Base-by-base conservation (phyloP, 2,888 invertebrate genomes). In the Epinotia ramella region DNA sequence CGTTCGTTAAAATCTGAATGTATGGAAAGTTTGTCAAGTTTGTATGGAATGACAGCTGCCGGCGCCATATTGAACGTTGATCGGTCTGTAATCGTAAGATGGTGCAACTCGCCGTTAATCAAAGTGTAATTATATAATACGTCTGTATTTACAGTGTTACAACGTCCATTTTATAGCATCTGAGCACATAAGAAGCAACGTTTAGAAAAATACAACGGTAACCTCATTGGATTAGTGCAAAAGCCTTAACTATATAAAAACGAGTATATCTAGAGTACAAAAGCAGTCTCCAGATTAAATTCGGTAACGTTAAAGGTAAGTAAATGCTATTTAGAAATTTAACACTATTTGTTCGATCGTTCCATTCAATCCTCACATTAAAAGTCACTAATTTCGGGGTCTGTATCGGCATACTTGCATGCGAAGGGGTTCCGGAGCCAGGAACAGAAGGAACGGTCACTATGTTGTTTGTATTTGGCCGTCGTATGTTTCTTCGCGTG, bases 381-480 rank as follows among this genome's bases (percentile, higher is more conserved):
- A 85, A 96, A 96, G 86, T 96, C 96, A 89, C 96, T 96, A 80
- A 96, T 95, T 92, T 96, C 96, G 77, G 96, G 96, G 86, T 96
- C 96, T 78, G 96, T 96, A 85, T 97, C 96, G 78, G 96, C 96
- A 88, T 97, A 96, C 88, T 97, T 96, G 93, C 97, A 97, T 60
- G 97, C 96, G 84, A 97, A 97, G 13, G 97, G 97, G 88, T 96
- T 97, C 83, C 96, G 91, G 78, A 97, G 93, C 97, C 97, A 97
- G 63, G 96, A 96, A 89, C 97, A 97, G 80, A 97, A 96, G 3
- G 96, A 96, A 79, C 96, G 96, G 78, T 96, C 96, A 84, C 95
- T 95, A 83, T 96, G 96, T 80, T 96, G 96, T 82, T 96, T 96
- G 82, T 96, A 96, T 92, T 96, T 96, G 16, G 95, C 95, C 57